Conservation (phyloP, 2,113 vertebrate species). For the Condylura cristata region DNA sequence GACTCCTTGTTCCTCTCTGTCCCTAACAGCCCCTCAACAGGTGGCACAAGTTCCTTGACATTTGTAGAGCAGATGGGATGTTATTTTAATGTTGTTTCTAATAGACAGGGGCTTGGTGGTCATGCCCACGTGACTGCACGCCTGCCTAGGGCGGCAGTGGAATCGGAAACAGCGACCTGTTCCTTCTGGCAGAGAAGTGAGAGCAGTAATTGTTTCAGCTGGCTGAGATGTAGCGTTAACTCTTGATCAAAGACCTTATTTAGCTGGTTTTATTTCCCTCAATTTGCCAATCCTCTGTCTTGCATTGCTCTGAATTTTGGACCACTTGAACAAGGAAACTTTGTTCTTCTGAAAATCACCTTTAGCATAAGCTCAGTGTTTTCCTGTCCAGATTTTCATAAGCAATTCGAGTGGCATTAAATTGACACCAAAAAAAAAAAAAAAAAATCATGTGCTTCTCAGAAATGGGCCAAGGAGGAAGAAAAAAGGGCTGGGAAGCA, state of each 20-base stretch:
- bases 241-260: constrained; percentile 35
- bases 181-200: constrained; percentile 12
- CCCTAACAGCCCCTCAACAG: constrained; percentile 71
- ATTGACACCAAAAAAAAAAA: constrained; percentile 44
- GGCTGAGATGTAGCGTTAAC: background rate
- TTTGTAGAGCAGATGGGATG: constrained; percentile 86
- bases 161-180: constrained; percentile 57
- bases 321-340: constrained; percentile 56
- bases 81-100: constrained; percentile 73
- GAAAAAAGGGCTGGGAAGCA: background rate
- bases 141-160: background rate
- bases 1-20: constrained; percentile 47
- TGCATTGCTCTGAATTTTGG: constrained; percentile 16
- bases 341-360: constrained; percentile 59
- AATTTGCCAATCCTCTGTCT: constrained; percentile 16
- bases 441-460: background rate
- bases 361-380: constrained; percentile 29
- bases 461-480: constrained; percentile 24
- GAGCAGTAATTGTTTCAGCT: background rate
- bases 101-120: constrained; percentile 66
- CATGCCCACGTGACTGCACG: background rate
- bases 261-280: constrained; percentile 62
- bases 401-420: constrained; percentile 34
- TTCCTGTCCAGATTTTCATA: constrained; percentile 53
- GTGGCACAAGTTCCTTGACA: constrained; percentile 80